Evolutionary conservation across 2,888 invertebrate genomes (phyloP).

Genomic region (Calameuta pallipes): DNA sequence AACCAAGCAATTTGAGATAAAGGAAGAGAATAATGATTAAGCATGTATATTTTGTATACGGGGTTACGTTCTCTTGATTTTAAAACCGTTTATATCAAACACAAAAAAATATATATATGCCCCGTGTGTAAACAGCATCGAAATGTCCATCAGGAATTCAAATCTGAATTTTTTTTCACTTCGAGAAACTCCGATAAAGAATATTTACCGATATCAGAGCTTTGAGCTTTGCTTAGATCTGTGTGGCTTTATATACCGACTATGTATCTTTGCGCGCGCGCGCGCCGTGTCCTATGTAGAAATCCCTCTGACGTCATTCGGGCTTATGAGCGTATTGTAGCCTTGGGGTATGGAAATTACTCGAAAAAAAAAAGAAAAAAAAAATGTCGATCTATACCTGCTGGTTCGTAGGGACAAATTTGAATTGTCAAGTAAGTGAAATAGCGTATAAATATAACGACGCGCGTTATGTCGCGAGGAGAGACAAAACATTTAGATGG

Average conservation of each 20-base stretch:
- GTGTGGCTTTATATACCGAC: not conserved
- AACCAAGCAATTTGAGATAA: not conserved
- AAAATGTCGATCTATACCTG: not conserved
- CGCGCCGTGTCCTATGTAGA: not conserved
- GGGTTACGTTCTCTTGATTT: not conserved
- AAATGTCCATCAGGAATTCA: not conserved
- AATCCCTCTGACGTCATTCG: not conserved
- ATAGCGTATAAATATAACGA: not conserved
- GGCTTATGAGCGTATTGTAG: not conserved
- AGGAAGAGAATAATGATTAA: not conserved
- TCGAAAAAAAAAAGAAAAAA: not conserved
- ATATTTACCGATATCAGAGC: not conserved
- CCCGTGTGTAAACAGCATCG: not conserved
- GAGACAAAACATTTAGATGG: not conserved
- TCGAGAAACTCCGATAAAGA: not conserved
- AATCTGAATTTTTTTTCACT: not conserved
- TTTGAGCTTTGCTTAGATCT: not conserved
- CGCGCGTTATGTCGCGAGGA: too few species aligned
- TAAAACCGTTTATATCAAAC: not conserved
- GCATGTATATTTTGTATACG: not conserved
- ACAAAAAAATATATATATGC: too few species aligned
- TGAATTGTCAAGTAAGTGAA: not conserved
- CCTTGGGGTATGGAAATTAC: not conserved
- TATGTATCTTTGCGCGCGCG: not conserved
- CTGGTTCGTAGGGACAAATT: not conserved